Evolutionary conservation across 1,140 invertebrate species (phyloP).

Genomic region (Streblospio benedicti): DNA sequence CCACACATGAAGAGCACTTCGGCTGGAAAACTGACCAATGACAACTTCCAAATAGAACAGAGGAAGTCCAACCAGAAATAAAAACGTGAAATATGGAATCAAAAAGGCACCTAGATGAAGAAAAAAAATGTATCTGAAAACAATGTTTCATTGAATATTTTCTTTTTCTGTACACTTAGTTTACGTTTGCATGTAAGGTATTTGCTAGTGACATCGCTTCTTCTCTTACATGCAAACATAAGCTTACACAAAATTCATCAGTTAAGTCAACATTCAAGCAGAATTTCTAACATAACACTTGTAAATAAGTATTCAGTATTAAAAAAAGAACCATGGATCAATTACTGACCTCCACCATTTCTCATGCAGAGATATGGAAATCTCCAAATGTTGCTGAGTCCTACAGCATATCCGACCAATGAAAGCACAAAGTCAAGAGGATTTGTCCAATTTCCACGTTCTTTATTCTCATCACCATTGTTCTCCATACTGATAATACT

Average conservation of each 20-base stretch:
- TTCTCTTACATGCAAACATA: no score
- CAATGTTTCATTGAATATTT: no score
- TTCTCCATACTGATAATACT: background rate
- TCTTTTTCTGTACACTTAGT: no score
- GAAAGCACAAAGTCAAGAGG: conserved; percentile 30
- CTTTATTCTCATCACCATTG: background rate
- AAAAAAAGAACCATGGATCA: background rate
- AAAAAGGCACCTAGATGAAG: conserved; percentile 57
- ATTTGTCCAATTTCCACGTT: conserved; percentile 16
- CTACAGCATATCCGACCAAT: conserved; percentile 31
- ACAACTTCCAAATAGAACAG: conserved; percentile 63
- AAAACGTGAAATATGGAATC: conserved; percentile 54
- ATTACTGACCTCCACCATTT: conserved; percentile 29
- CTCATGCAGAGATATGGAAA: conserved; percentile 26
- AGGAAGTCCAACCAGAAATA: conserved; percentile 58
- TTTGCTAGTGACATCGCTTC: no score
- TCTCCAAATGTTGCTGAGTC: conserved; percentile 28
- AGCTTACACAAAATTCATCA: no score
- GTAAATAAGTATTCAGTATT: background rate
- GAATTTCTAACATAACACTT: background rate
- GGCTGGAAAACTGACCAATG: conserved; percentile 57
- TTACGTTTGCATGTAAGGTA: no score
- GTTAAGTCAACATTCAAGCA: no score
- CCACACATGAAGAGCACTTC: conserved; percentile 2
- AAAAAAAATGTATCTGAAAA: conserved; percentile 5